These are phyloP conservation scores for Cheirogaleus medius DNA, from an alignment of 2,113 vertebrate species.

Conservation along the genomic window DNA sequence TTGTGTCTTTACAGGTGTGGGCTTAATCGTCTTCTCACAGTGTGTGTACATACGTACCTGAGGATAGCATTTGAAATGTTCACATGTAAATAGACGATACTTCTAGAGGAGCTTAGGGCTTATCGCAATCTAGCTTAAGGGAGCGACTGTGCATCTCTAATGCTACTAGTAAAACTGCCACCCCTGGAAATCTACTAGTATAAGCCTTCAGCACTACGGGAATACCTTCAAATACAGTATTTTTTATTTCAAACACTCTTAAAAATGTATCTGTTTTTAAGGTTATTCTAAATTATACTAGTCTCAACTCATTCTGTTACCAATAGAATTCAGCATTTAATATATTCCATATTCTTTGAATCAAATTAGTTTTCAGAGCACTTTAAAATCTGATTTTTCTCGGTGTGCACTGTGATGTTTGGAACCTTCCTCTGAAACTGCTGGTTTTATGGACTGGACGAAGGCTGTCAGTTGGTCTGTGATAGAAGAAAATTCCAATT, in stretches of 20 bases:
- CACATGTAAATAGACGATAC: not conserved
- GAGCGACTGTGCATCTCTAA: not conserved
- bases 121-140: not conserved
- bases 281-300: conserved; percentile 67
- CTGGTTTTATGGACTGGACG: conserved; percentile 46
- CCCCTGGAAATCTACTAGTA: conserved; percentile 19
- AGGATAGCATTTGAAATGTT: conserved; percentile 29
- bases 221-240: conserved; percentile 44
- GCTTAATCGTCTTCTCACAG: conserved; percentile 77
- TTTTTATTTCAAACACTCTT: conserved; percentile 64
- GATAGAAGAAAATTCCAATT: conserved; percentile 59
- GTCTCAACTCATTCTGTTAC: conserved; percentile 51
- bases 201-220: conserved; percentile 50
- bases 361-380: conserved; percentile 60
- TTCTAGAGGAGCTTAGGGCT: not conserved
- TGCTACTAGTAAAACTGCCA: not conserved
- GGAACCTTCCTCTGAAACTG: conserved; percentile 67
- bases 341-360: conserved; percentile 68
- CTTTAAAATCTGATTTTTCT: conserved; percentile 59
- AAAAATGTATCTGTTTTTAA: conserved; percentile 63
- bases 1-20: conserved; percentile 86
- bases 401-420: conserved; percentile 18
- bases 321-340: conserved; percentile 59
- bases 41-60: not conserved
- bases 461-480: conserved; percentile 35